A percentile compares a stretch with the other conserved stretches of the same genome.
Conservation (phyloP, 2,797 vertebrate genomes). For the Todus mexicanus region DNA sequence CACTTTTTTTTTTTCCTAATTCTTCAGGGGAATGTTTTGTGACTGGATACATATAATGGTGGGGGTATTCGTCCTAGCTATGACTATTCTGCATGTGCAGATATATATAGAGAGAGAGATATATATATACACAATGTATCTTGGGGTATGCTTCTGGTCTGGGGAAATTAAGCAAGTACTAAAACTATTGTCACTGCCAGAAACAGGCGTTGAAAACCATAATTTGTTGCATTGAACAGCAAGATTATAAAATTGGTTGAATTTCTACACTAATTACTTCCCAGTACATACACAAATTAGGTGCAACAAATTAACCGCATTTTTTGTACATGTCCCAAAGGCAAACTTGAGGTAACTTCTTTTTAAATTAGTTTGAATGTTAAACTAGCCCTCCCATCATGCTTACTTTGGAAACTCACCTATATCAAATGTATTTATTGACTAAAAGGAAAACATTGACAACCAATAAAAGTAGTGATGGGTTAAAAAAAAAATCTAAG, state of each 20-base stretch:
- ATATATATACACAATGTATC: not conserved
- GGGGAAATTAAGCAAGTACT: not conserved
- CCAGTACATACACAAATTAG: not conserved
- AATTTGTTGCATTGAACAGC: conserved; percentile 6
- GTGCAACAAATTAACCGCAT: conserved; percentile 10
- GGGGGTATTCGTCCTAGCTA: not conserved
- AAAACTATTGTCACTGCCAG: not conserved
- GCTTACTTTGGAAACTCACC: conserved; percentile 30
- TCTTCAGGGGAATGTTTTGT: not conserved
- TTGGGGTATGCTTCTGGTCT: not conserved
- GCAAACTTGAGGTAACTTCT: conserved; percentile 15
- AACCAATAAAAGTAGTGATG: conserved; percentile 29
- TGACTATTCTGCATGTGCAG: not conserved
- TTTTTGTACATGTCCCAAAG: conserved; percentile 29
- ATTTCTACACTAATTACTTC: conserved; percentile 24
- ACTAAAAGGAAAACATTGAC: conserved; percentile 28
- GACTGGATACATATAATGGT: not conserved
- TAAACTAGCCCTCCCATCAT: conserved; percentile 19
- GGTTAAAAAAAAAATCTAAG: not conserved
- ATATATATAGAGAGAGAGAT: too few relatives aligned
- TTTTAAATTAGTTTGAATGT: conserved; percentile 21
- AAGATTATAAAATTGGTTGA: conserved; percentile 4
- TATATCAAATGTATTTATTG: conserved; percentile 34
- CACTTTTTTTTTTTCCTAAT: not conserved
- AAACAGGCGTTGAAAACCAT: conserved; percentile 15